A percentile compares a stretch with the other conserved stretches of the same genome.
Conservation (phyloP, 2,113 vertebrate genomes). For the Athene cunicularia region DNA sequence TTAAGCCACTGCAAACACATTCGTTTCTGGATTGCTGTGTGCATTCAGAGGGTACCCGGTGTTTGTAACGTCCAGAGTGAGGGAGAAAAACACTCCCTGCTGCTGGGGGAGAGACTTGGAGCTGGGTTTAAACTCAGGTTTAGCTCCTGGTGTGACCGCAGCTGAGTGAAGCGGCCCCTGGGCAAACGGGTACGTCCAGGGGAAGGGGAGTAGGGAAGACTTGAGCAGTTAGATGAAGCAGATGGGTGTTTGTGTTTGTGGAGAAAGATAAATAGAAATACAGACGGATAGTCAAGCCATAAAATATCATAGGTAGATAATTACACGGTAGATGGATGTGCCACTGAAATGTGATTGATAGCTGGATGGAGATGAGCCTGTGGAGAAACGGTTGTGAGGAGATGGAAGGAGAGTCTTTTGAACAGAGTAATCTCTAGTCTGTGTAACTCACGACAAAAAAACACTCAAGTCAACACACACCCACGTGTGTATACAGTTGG, state of each 20-base stretch:
- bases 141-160: neutral
- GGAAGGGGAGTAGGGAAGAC: neutral
- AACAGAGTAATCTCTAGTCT: neutral
- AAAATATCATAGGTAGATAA: neutral
- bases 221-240: neutral
- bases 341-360: neutral
- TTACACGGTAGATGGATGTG: neutral
- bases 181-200: neutral
- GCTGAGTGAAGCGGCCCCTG: neutral
- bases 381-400: neutral
- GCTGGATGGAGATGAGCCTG: neutral
- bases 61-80: neutral
- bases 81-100: accelerated
- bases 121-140: neutral
- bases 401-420: neutral
- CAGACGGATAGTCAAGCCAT: neutral
- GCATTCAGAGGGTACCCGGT: accelerated
- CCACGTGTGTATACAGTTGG: conserved; percentile 47
- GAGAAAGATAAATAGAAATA: neutral
- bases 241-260: neutral
- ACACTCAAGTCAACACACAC: conserved; percentile 43
- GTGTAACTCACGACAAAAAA: conserved; percentile 29
- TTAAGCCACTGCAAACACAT: accelerated
- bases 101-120: neutral
- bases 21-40: accelerated